phyloP scores from a whole-genome alignment of 2,113 vertebrate genomes.

The Pionites leucogaster region DNA sequence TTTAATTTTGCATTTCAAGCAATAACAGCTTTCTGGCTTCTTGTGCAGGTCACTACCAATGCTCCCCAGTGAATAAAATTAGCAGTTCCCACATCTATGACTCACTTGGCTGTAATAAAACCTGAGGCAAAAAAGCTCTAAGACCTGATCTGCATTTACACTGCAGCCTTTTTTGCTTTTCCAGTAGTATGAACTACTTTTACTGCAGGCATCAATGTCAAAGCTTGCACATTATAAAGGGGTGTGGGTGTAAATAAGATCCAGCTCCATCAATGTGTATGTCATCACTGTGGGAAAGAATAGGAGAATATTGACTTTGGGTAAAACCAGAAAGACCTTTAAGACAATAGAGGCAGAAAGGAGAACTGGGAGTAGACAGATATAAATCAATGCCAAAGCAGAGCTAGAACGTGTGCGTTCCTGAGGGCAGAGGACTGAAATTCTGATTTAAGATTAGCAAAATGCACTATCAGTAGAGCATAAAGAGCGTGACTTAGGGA shows the following conservation, averaged over 20 bases:
- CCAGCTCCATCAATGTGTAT: not conserved
- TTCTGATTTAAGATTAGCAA: not conserved
- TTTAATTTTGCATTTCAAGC: slow-evolving; percentile 41
- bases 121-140: not conserved
- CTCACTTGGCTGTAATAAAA: slow-evolving; percentile 1
- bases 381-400: not conserved
- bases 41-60: slow-evolving; percentile 18
- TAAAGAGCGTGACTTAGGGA: not conserved
- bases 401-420: not conserved
- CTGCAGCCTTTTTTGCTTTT: not conserved
- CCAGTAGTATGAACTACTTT: not conserved
- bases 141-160: not conserved
- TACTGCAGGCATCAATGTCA: not conserved
- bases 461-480: not conserved
- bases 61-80: not conserved
- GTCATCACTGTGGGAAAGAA: not conserved
- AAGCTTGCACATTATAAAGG: not conserved
- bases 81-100: not conserved
- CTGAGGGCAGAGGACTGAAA: not conserved
- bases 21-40: slow-evolving; percentile 49
- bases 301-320: not conserved
- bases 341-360: not conserved
- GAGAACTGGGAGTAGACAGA: not conserved
- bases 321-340: not conserved
- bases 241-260: not conserved